phyloP scores from a whole-genome alignment of 2,797 vertebrate genomes.

The Enteromius thamalakanensis region DNA sequence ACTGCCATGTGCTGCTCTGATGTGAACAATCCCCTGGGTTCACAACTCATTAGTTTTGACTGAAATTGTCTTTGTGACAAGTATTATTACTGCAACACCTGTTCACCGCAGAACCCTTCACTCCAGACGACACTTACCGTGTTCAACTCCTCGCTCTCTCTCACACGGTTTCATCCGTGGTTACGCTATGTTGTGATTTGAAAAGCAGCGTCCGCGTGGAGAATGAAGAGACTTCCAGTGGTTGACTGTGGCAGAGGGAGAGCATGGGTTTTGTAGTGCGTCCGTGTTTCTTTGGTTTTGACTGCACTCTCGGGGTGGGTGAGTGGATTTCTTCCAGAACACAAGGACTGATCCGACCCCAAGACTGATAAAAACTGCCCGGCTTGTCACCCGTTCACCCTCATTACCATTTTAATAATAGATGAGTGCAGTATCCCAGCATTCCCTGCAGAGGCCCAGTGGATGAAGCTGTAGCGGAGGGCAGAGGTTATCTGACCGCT shows the following conservation, averaged over 20 bases:
- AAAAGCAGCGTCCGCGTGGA: neutral
- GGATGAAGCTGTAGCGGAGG: conserved; percentile 55
- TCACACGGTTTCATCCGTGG: neutral
- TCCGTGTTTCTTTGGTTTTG: conserved; percentile 21
- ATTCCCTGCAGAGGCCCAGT: conserved; percentile 43
- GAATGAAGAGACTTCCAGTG: conserved; percentile 7
- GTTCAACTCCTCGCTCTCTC: conserved; percentile 14
- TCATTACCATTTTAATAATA: conserved; percentile 66
- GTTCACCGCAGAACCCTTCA: conserved; percentile 63
- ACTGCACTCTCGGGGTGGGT: conserved; percentile 39
- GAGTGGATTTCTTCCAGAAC: conserved; percentile 44
- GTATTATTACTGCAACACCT: conserved; percentile 83
- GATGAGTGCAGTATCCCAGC: conserved; percentile 54
- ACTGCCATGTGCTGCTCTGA: conserved; percentile 67
- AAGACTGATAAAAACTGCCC: conserved; percentile 63
- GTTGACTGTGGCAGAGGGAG: neutral
- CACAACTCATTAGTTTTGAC: conserved; percentile 85
- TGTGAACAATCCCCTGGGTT: conserved; percentile 83
- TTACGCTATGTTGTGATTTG: neutral
- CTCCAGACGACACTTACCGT: conserved; percentile 34
- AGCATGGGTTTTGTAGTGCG: neutral
- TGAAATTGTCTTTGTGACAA: conserved; percentile 84
- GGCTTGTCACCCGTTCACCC: conserved; percentile 60
- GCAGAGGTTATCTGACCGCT: conserved; percentile 62
- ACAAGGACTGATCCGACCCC: conserved; percentile 44